A percentile compares a stretch with the other conserved stretches of the same genome.
Conservation (phyloP, 2,797 vertebrate genomes). For the Notamacropus eugenii region DNA sequence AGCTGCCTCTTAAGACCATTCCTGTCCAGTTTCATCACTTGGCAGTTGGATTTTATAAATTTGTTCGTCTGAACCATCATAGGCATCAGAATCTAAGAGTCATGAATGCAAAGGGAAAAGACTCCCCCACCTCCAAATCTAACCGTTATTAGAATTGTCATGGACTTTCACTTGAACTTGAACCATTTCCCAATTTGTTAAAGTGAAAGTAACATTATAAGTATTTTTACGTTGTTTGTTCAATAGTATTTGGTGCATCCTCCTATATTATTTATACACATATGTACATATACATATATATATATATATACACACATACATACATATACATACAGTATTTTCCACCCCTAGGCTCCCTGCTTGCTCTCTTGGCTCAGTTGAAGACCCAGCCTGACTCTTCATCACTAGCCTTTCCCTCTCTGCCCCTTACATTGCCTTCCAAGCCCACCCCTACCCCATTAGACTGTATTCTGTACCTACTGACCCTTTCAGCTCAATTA, state of each 20-base stretch:
- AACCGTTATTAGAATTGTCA: background rate
- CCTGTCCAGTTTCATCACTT: background rate
- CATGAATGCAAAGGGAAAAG: background rate
- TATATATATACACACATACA: no score
- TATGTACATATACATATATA: no score
- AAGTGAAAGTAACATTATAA: background rate
- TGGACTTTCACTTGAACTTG: background rate
- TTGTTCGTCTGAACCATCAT: conserved; percentile 13
- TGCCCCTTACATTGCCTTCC: background rate
- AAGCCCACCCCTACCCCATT: background rate
- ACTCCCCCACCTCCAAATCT: background rate
- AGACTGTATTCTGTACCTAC: background rate
- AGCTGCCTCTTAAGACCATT: conserved; percentile 27
- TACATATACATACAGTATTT: no score
- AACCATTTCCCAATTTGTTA: background rate
- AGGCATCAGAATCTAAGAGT: conserved; percentile 11
- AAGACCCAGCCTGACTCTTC: background rate
- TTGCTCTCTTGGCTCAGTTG: background rate
- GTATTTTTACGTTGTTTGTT: background rate
- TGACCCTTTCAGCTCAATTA: background rate
- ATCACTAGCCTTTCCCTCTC: background rate
- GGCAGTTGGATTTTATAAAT: conserved; percentile 28
- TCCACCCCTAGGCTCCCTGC: background rate
- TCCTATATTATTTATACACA: background rate
- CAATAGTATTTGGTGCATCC: background rate